Evolutionary conservation across 1,140 invertebrate genomes (phyloP).

Genomic region (Drosophila sp.): DNA sequence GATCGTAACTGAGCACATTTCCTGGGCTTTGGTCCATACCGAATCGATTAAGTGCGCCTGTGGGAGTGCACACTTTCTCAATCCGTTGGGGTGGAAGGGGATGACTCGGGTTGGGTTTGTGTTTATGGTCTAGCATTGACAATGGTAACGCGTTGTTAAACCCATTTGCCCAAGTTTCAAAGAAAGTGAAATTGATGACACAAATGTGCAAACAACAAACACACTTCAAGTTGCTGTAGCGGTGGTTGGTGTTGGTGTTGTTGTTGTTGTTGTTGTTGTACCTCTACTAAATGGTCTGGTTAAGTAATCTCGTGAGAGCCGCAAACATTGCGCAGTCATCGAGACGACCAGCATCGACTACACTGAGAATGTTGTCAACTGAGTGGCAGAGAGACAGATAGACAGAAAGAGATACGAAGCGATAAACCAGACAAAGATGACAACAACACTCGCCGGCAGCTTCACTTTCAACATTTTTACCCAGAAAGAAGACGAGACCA

Average conservation of each 20-base stretch:
- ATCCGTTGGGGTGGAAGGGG: background rate
- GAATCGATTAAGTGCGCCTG: conserved; percentile 63
- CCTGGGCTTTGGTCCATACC: conserved; percentile 16
- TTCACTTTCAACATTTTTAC: conserved; percentile 57
- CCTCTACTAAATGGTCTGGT: conserved; percentile 81
- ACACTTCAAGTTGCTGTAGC: conserved; percentile 31
- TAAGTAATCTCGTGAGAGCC: conserved; percentile 82
- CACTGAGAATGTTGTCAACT: conserved; percentile 78
- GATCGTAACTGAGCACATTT: conserved; percentile 19
- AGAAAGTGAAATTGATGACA: conserved; percentile 84
- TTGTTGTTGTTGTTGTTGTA: conserved; percentile 33
- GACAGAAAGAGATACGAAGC: conserved; percentile 46
- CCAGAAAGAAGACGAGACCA: conserved; percentile 47
- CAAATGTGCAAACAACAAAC: conserved; percentile 78
- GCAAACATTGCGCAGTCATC: conserved; percentile 79
- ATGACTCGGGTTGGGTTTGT: background rate
- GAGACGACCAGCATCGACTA: conserved; percentile 50
- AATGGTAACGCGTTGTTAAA: conserved; percentile 66
- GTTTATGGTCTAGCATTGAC: conserved; percentile 14
- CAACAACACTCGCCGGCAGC: conserved; percentile 50
- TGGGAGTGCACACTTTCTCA: conserved; percentile 50
- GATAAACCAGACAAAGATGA: conserved; percentile 24
- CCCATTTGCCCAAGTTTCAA: conserved; percentile 52
- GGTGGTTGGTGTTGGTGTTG: conserved; percentile 7
- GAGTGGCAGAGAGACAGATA: conserved; percentile 21